Evolutionary conservation across 1,140 invertebrate genomes (phyloP).

Genomic region (Lepidostoma basale): DNA sequence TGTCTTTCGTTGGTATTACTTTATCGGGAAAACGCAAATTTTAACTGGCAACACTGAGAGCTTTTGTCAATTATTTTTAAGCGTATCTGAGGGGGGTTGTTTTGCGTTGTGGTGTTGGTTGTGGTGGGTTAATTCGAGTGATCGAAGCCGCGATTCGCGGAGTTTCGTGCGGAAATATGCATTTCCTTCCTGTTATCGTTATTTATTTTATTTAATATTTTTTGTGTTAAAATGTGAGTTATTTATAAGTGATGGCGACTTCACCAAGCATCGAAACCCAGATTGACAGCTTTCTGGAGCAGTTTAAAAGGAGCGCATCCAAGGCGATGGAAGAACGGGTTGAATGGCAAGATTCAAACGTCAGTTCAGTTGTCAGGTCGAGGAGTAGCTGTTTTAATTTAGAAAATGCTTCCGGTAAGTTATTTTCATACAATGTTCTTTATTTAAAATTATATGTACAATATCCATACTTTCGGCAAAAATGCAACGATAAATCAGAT

Average conservation of each 20-base stretch:
- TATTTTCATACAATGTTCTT: constrained; percentile 18
- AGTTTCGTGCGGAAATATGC: neutral
- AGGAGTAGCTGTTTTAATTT: constrained; percentile 59
- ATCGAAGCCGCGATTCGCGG: neutral
- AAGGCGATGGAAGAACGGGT: constrained; percentile 71
- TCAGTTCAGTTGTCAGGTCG: constrained; percentile 52
- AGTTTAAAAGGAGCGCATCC: constrained; percentile 76
- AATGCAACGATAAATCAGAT: too few relatives aligned
- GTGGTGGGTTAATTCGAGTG: neutral
- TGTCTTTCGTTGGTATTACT: too few relatives aligned
- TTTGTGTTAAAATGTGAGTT: constrained; percentile 25
- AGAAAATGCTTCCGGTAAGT: constrained; percentile 58
- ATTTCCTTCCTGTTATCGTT: neutral
- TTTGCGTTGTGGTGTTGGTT: neutral
- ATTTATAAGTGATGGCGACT: constrained; percentile 60
- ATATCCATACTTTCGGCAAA: too few relatives aligned
- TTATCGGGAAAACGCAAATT: too few relatives aligned
- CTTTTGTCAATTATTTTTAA: constrained; percentile 27
- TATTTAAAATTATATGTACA: neutral
- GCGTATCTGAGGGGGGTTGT: constrained; percentile 17
- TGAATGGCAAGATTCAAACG: constrained; percentile 50
- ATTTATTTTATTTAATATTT: constrained; percentile 12
- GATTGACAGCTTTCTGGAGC: constrained; percentile 81
- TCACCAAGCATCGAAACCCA: constrained; percentile 77
- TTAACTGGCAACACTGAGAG: constrained; percentile 6